Base-by-base conservation (phyloP, 1,140 invertebrate genomes). In the Saxidomus purpurata region DNA sequence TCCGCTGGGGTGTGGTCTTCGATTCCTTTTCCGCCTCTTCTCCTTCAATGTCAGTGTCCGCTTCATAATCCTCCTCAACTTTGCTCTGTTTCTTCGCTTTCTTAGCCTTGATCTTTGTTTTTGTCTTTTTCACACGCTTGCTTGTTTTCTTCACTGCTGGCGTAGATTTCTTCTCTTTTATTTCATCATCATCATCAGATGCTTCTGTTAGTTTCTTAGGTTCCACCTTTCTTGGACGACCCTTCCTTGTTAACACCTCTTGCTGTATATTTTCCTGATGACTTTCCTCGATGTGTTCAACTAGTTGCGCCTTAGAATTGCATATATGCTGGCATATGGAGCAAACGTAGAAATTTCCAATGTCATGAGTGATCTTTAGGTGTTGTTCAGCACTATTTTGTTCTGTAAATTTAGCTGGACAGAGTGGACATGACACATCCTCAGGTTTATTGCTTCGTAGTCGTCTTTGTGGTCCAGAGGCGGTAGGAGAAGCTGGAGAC, bases 271-370 rank as follows among this genome's bases (percentile, higher is more conserved):
- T 40, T 31, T 67, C 59, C 28, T 89, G 22, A 89, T 49, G 49
- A 80, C 91, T 89, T 1, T 77, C 40, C 17, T 85, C 61, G 19
- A 91, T 49, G 76, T 93, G 91, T 67, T 92, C 80, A 47, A 88
- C 86, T 40, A 92, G 61, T 15, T 89, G 90, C 17, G 38, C 69
- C 28, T 92, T 89, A 31, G 90, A 92, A 15, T 71, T 90, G 80
- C 90, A 91, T n/a, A 93, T 83, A 38, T 91, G 88, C 69, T 91
- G 76, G 88, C 91, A 93, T 17, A 91, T 76, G 0, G 87, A 69
- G 74, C 91, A 91, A 34, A 88, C 84, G 77, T 92, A 92, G 8
- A 91, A 74, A 82, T 91, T 92, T 13, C 92, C 92, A 49, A 93
- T 89, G 63, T 92, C 91, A 90, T 93, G 91, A 17, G 84, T 79